These are phyloP conservation scores for Microcebus griseorufus DNA, from an alignment of 2,113 vertebrate genomes.

Conservation along the genomic window DNA sequence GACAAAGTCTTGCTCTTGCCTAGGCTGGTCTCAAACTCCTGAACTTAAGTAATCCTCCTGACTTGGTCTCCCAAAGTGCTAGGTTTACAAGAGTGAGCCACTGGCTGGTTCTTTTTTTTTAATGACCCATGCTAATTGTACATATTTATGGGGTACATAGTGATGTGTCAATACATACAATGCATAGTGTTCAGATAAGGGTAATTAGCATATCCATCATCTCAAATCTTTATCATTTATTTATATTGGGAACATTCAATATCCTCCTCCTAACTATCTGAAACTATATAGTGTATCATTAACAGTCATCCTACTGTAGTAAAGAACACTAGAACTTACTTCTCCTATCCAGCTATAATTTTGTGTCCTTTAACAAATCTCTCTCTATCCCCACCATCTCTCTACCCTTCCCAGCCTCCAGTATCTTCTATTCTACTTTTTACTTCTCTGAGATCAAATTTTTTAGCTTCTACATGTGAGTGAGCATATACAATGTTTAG, in stretches of 20 bases:
- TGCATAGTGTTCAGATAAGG: background rate
- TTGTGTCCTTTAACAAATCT: background rate
- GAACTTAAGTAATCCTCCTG: too few relatives aligned
- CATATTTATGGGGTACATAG: background rate
- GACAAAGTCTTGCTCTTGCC: too few relatives aligned
- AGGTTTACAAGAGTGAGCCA: too few relatives aligned
- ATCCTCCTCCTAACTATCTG: background rate
- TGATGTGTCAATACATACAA: background rate
- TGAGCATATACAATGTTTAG: background rate
- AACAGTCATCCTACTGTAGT: background rate
- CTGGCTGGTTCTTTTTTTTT: background rate
- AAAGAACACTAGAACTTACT: background rate
- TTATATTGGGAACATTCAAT: background rate
- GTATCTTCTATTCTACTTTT: background rate
- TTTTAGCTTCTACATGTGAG: background rate
- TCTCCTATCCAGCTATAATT: background rate
- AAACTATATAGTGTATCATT: background rate
- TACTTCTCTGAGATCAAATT: background rate
- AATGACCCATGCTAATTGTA: background rate
- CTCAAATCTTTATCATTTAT: background rate
- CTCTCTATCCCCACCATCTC: background rate
- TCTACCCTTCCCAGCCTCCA: background rate
- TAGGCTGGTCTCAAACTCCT: too few relatives aligned
- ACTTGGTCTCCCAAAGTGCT: too few relatives aligned
- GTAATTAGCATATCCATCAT: background rate